Base-by-base conservation (phyloP, 2,797 vertebrate genomes). In the Hoplostethus mediterraneus region DNA sequence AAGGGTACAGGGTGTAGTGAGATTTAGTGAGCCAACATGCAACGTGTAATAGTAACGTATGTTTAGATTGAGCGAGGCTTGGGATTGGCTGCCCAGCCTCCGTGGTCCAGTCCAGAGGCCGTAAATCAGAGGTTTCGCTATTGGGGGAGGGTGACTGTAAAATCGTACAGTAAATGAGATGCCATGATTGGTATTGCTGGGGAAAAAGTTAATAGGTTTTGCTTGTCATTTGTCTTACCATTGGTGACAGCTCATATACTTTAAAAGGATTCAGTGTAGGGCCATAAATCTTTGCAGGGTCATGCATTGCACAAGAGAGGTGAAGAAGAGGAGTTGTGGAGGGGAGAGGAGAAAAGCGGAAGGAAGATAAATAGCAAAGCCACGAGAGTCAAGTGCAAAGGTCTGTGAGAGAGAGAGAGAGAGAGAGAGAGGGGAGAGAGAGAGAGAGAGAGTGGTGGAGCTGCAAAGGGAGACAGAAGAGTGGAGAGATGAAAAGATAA, bases 221-320 rank as follows among this genome's bases (percentile, higher is more conserved):
- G 54, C 82, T 78, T 63, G 82, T 73, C 77, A 81, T 91, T 88
- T 75, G 75, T 91, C 90, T 86, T 88, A 42, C 75, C 60, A 67
- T 2, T 71, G 77, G 47, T 82, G 81, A 87, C 73, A 85, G 82
- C 21, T 64, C 58, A 73, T 85, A 68, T 70, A 79, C 79, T 62
- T 84, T 80, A 82, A 75, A 77, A 54, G 69, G 71, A 75, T 84
- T 79, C 68, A 69, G 57, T n/a, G 65, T 55, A 33, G 65, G 75
- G 68, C 66, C 62, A 84, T 88, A 85, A 81, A 89, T 91, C 83
- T 84, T 59, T 55, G 48, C 73, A 58, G 84, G 92, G 87, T 85
- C 90, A 87, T 85, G 86, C 80, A 38, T 53, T 28, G 64, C 75
- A 74, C 59, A 52, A 21, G 28, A 28, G 80, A 80, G 86, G 82